These are phyloP conservation scores for Dromas ardeola DNA, from an alignment of 2,113 vertebrate genomes.

Conservation along the genomic window DNA sequence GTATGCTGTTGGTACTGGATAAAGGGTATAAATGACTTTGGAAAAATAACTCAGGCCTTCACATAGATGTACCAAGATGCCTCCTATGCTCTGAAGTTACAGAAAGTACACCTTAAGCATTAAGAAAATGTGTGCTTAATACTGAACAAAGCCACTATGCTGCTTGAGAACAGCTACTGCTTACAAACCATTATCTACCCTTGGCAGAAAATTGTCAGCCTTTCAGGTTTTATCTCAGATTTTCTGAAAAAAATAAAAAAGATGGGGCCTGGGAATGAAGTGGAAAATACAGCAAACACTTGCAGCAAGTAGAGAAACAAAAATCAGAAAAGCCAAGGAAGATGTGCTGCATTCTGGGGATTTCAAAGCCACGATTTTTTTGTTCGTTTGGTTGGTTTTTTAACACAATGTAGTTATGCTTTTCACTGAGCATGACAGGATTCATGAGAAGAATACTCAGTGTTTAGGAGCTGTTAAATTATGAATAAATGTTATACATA, in stretches of 20 bases:
- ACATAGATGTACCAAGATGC: not conserved
- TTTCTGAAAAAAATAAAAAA: not conserved
- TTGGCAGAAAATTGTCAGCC: not conserved
- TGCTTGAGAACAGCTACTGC: not conserved
- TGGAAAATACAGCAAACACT: not conserved
- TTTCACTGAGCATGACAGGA: not conserved
- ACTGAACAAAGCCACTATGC: not conserved
- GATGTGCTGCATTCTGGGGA: not conserved
- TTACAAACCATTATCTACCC: not conserved
- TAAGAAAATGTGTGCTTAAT: not conserved
- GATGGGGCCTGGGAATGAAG: not conserved
- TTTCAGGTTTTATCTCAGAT: not conserved
- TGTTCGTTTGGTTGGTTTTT: not conserved
- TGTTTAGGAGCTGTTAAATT: not conserved
- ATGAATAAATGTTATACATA: not conserved
- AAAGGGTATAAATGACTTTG: not conserved
- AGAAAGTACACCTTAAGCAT: not conserved
- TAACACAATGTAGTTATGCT: not conserved
- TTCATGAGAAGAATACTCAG: not conserved
- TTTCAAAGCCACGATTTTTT: not conserved
- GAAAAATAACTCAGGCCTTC: not conserved
- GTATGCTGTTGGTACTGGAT: not conserved
- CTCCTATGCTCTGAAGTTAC: not conserved
- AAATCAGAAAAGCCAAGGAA: not conserved
- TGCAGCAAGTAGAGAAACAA: not conserved